Percentiles rank a stretch among this genome's conserved stretches.
Evolutionary conservation across 2,888 invertebrate species (phyloP).

Genomic region (Cheiracanthium punctorium): DNA sequence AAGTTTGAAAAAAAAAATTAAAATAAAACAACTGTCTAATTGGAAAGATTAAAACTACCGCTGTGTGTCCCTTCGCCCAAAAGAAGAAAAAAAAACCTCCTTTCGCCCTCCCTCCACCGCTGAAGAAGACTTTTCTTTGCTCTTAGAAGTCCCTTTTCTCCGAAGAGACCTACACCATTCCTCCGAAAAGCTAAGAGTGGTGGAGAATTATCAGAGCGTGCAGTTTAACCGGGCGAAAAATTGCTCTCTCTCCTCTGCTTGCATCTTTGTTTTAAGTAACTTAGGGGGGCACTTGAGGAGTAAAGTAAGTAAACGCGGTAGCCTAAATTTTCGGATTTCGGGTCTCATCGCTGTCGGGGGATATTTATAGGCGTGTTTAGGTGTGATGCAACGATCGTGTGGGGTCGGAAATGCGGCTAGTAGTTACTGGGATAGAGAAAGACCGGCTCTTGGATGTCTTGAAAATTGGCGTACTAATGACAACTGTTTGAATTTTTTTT

Average conservation of each 20-base stretch:
- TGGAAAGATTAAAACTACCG: constrained; percentile 5
- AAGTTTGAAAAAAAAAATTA: constrained; percentile 5
- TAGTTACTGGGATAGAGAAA: too few relatives aligned
- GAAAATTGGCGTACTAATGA: too few relatives aligned
- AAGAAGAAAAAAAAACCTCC: neutral
- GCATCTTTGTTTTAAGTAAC: constrained; percentile 59
- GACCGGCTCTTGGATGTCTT: too few relatives aligned
- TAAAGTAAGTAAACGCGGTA: constrained; percentile 1
- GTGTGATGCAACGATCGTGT: neutral
- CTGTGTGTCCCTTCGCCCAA: neutral
- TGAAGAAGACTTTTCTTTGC: neutral
- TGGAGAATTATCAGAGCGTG: constrained; percentile 62
- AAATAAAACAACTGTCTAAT: too few relatives aligned
- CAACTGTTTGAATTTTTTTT: too few relatives aligned
- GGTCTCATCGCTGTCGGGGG: neutral
- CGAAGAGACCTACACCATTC: neutral
- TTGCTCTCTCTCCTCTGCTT: constrained; percentile 57
- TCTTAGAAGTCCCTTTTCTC: neutral
- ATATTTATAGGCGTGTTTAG: constrained; percentile 13
- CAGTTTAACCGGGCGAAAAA: constrained; percentile 65
- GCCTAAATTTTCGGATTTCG: constrained; percentile 18
- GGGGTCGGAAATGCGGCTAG: neutral
- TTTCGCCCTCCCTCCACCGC: neutral
- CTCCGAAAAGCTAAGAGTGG: constrained; percentile 2
- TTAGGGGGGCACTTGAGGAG: constrained; percentile 42